A percentile compares a stretch with the other conserved stretches of the same genome.
These are phyloP conservation scores for Drosophila pseudotalamancana DNA, from an alignment of 2,888 invertebrate genomes.

Conservation along the genomic window DNA sequence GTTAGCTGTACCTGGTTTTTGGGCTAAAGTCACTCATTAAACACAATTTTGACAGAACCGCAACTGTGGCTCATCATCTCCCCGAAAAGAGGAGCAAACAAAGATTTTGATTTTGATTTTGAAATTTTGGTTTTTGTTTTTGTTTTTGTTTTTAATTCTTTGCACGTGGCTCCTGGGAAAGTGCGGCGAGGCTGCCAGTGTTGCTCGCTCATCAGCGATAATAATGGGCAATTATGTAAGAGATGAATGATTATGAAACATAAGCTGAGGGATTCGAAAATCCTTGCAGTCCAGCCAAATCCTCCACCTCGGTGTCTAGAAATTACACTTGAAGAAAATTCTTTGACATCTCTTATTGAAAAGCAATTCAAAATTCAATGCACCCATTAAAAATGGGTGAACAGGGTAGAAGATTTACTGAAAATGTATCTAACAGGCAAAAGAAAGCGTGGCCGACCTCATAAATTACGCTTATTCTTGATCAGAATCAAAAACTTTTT, in stretches of 20 bases:
- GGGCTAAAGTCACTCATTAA: constrained; percentile 75
- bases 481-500: no score
- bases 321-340: constrained; percentile 11
- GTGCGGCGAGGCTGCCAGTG: constrained; percentile 41
- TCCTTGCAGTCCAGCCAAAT: not conserved
- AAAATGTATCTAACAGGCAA: no score
- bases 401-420: no score
- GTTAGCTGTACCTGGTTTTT: constrained; percentile 1
- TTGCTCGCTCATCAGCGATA: constrained; percentile 78
- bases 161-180: constrained; percentile 19
- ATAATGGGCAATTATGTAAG: constrained; percentile 75
- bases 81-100: not conserved
- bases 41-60: constrained; percentile 68
- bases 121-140: constrained; percentile 20
- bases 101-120: constrained; percentile 60
- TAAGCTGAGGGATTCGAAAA: constrained; percentile 10
- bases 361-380: no score
- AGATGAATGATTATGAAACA: constrained; percentile 10
- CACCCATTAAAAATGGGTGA: no score
- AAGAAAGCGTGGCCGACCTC: no score
- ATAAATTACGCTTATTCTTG: no score
- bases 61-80: constrained; percentile 17
- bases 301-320: not conserved
- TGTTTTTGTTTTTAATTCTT: constrained; percentile 53
- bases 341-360: no score